phyloP scores from a whole-genome alignment of 2,113 vertebrate species.

The Salminus brasiliensis region DNA sequence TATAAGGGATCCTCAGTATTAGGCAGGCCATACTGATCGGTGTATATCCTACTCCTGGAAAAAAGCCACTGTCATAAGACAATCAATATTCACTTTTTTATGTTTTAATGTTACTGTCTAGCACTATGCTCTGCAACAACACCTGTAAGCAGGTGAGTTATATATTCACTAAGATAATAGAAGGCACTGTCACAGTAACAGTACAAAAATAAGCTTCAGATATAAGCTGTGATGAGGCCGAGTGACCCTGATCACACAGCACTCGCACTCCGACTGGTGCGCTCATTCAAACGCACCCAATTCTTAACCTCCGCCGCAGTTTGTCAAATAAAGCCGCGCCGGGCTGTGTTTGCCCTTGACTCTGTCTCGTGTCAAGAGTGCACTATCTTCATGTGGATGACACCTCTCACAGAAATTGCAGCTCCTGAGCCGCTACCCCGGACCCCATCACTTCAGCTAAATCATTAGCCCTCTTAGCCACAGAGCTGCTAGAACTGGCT shows the following conservation, averaged over 20 bases:
- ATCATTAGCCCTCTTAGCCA: slow-evolving; percentile 65
- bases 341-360: slow-evolving; percentile 58
- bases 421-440: slow-evolving; percentile 63
- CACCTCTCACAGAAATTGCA: slow-evolving; percentile 72
- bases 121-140: no score
- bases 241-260: slow-evolving; percentile 39
- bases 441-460: slow-evolving; percentile 64
- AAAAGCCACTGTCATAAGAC: no score
- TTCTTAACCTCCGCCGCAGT: slow-evolving; percentile 53
- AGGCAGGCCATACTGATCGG: no score
- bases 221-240: slow-evolving; percentile 26
- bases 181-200: background rate
- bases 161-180: no score
- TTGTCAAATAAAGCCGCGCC: slow-evolving; percentile 42
- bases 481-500: slow-evolving; percentile 38
- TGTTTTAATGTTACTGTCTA: no score
- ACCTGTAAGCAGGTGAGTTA: background rate
- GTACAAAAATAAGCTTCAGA: slow-evolving; percentile 7
- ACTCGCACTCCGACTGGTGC: slow-evolving; percentile 26
- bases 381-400: slow-evolving; percentile 64
- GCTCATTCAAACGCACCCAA: slow-evolving; percentile 43
- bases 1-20: no score
- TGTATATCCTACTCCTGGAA: no score
- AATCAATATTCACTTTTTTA: no score
- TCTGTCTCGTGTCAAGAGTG: slow-evolving; percentile 72